Evolutionary conservation across 1,140 invertebrate genomes (phyloP).

Genomic region (Papilio helenus): DNA sequence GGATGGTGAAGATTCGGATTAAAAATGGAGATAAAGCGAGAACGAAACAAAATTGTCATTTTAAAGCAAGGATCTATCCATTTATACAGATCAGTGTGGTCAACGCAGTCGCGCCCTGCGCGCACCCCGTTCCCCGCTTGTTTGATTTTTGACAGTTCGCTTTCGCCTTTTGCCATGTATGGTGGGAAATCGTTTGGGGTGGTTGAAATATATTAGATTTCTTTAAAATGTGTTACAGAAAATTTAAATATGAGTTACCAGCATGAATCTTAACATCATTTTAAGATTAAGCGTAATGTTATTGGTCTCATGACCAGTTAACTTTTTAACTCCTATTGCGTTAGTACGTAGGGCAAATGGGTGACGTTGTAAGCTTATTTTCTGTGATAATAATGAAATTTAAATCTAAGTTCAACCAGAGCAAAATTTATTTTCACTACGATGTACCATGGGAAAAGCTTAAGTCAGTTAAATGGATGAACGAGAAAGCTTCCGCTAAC

Average conservation of each 20-base stretch:
- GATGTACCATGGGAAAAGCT: conserved; percentile 75
- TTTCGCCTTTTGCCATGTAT: conserved; percentile 42
- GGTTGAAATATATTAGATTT: conserved; percentile 52
- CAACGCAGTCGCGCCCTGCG: background rate
- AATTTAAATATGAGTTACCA: conserved; percentile 71
- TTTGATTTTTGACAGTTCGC: conserved; percentile 31
- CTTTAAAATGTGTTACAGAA: conserved; percentile 52
- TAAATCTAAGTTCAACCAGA: conserved; percentile 79
- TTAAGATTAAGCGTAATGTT: conserved; percentile 57
- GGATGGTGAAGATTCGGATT: no score
- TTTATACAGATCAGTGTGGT: no score
- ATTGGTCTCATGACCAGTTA: conserved; percentile 76
- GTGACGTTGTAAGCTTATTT: conserved; percentile 79
- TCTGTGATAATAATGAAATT: conserved; percentile 81
- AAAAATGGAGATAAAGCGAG: background rate
- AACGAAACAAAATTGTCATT: no score
- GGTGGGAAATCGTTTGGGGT: conserved; percentile 49
- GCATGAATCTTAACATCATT: conserved; percentile 64
- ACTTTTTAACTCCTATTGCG: conserved; percentile 52
- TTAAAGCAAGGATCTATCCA: no score
- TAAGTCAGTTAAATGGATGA: conserved; percentile 83
- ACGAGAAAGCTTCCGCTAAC: conserved; percentile 81
- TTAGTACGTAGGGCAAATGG: conserved; percentile 66
- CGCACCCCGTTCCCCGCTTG: background rate
- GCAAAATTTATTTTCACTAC: conserved; percentile 75